A percentile compares a stretch with the other conserved stretches of the same genome.
Evolutionary conservation across 2,113 vertebrate species (phyloP).

Genomic region (Paracanthobrama guichenoti): DNA sequence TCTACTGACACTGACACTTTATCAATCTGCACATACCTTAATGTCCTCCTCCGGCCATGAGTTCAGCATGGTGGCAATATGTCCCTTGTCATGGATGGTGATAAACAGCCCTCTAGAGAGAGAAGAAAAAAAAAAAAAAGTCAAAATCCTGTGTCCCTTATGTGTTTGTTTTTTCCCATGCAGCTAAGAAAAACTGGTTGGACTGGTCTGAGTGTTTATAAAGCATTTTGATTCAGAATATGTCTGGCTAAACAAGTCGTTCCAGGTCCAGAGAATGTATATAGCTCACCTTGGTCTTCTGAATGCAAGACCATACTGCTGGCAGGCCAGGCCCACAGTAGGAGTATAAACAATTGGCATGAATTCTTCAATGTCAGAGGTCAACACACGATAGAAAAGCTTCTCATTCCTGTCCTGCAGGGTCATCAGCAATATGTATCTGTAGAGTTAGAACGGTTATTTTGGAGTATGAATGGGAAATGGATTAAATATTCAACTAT

Average conservation of each 20-base stretch:
- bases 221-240: not conserved
- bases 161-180: not conserved
- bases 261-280: not conserved
- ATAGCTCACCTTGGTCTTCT: slow-evolving; percentile 90
- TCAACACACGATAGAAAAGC: slow-evolving; percentile 93
- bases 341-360: slow-evolving; percentile 98
- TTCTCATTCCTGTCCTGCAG: slow-evolving; percentile 98
- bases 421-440: slow-evolving; percentile 97
- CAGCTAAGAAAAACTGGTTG: not conserved
- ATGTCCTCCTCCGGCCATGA: slow-evolving; percentile 96
- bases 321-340: slow-evolving; percentile 93
- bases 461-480: not conserved
- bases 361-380: slow-evolving; percentile 92
- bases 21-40: slow-evolving; percentile 77
- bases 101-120: slow-evolving; percentile 90
- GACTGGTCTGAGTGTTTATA: not conserved
- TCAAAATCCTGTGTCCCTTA: not conserved
- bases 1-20: not conserved
- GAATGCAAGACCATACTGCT: slow-evolving; percentile 95
- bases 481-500: too few relatives aligned
- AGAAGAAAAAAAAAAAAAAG: slow-evolving; percentile 34
- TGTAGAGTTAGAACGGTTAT: slow-evolving; percentile 56
- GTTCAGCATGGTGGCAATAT: slow-evolving; percentile 93
- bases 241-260: not conserved
- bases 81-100: slow-evolving; percentile 95